phyloP scores from a whole-genome alignment of 1,140 invertebrate genomes.

The Chionoecetes opilio region DNA sequence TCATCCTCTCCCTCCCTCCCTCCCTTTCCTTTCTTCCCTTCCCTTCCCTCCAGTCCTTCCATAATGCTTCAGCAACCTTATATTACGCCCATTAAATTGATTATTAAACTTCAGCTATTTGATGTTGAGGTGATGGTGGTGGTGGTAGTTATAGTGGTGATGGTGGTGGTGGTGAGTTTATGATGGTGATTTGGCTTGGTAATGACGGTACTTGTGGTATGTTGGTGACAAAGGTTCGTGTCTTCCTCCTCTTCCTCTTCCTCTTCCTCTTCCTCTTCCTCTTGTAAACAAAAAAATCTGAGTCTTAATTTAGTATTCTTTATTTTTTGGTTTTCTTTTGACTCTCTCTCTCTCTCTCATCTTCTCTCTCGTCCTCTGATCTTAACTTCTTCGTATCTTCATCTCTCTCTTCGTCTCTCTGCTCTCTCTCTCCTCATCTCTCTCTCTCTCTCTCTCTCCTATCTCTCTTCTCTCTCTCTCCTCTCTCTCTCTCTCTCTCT shows the following conservation, averaged over 20 bases:
- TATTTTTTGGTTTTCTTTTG: no score
- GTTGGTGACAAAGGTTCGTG: not conserved
- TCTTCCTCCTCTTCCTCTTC: not conserved
- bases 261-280: not conserved
- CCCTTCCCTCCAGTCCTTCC: not conserved
- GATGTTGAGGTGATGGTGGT: not conserved
- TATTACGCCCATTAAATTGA: not conserved
- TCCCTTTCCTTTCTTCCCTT: not conserved
- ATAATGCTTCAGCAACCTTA: not conserved
- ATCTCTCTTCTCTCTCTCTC: not conserved
- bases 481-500: not conserved
- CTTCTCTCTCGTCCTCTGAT: not conserved
- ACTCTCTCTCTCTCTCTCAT: not conserved
- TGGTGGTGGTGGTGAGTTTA: constrained; percentile 11
- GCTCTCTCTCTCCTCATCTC: not conserved
- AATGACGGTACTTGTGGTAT: constrained; percentile 8
- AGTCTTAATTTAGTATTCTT: no score
- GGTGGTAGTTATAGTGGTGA: not conserved
- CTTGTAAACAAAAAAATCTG: no score
- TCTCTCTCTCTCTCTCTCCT: not conserved
- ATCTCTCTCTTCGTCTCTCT: not conserved
- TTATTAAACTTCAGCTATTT: constrained; percentile 6
- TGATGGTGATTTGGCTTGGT: not conserved
- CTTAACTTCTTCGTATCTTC: not conserved
- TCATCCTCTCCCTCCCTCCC: not conserved